A percentile compares a stretch with the other conserved stretches of the same genome.
Conservation (phyloP, 1,140 invertebrate species). For the Copidosoma floridanum region DNA sequence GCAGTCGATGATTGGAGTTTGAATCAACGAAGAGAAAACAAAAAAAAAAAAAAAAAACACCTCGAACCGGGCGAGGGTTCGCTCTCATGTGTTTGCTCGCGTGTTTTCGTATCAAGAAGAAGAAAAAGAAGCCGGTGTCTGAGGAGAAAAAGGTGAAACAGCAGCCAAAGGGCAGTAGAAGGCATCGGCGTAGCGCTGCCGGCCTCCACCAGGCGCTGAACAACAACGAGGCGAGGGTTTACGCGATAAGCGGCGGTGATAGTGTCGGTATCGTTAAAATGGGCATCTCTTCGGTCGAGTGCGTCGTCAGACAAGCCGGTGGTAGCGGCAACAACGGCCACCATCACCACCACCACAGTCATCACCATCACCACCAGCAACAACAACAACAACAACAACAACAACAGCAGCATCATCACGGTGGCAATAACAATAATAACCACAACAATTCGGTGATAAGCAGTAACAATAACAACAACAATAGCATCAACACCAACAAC, state of each 20-base stretch:
- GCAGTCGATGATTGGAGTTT: too few species aligned
- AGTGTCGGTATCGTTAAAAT: too few species aligned
- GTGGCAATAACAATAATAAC: conserved; percentile 17
- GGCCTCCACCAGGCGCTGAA: neutral
- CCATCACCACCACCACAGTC: conserved; percentile 40
- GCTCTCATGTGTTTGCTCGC: conserved; percentile 10
- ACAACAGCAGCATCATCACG: conserved; percentile 1
- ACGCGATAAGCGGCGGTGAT: neutral
- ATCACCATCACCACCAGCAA: conserved; percentile 36
- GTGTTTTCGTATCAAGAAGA: conserved; percentile 11
- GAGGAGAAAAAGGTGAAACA: too few species aligned
- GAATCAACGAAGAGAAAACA: too few species aligned
- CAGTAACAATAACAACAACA: conserved; percentile 20
- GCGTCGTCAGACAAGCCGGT: conserved; percentile 46
- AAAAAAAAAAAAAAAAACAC: too few species aligned
- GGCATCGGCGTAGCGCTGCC: too few species aligned
- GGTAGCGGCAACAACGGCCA: neutral
- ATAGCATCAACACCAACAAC: conserved; percentile 11
- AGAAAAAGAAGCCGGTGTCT: too few species aligned
- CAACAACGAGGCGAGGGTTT: neutral
- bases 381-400: too few species aligned
- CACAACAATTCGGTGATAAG: conserved; percentile 25
- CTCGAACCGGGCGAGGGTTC: too few species aligned
- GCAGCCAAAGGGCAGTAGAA: too few species aligned
- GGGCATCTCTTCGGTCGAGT: conserved; percentile 53